These are phyloP conservation scores for Trematomus loennbergii DNA, from an alignment of 2,113 vertebrate species.

Conservation along the genomic window DNA sequence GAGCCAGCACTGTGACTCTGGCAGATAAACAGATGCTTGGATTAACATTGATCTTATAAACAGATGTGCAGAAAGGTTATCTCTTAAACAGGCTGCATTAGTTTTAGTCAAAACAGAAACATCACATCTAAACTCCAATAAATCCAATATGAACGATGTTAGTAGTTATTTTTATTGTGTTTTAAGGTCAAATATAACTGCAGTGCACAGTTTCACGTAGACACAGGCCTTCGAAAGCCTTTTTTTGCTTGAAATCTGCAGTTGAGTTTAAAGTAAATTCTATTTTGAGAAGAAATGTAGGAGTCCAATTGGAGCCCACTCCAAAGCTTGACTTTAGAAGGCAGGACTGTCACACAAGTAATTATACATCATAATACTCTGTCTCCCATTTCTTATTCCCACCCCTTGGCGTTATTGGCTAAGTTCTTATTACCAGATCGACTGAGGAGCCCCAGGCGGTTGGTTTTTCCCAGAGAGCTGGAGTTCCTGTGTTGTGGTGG, in stretches of 20 bases:
- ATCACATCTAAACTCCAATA: slow-evolving; percentile 4
- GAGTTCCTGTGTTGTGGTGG: slow-evolving; percentile 80
- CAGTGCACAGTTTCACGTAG: background rate
- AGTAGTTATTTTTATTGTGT: background rate
- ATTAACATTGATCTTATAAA: slow-evolving; percentile 70
- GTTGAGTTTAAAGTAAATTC: slow-evolving; percentile 14
- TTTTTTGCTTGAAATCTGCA: slow-evolving; percentile 17
- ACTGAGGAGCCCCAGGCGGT: slow-evolving; percentile 65
- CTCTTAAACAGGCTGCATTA: slow-evolving; percentile 36
- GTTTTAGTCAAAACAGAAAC: slow-evolving; percentile 14
- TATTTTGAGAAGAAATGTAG: slow-evolving; percentile 37
- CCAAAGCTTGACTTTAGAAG: slow-evolving; percentile 35
- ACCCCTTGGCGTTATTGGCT: slow-evolving; percentile 64
- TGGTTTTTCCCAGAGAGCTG: slow-evolving; percentile 58
- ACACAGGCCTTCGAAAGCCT: background rate
- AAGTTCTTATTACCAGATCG: slow-evolving; percentile 74
- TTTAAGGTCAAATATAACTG: background rate
- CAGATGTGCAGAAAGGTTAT: slow-evolving; percentile 70
- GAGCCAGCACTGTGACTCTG: slow-evolving; percentile 63
- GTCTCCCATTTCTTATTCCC: slow-evolving; percentile 66
- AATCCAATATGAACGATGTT: background rate
- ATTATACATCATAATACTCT: slow-evolving; percentile 65
- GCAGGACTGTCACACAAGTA: slow-evolving; percentile 54
- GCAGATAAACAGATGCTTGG: slow-evolving; percentile 70
- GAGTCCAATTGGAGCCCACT: slow-evolving; percentile 22